Percentiles rank a stretch among this genome's conserved stretches.
These are phyloP conservation scores for Buathra laborator DNA, from an alignment of 2,888 invertebrate species.

Conservation along the genomic window DNA sequence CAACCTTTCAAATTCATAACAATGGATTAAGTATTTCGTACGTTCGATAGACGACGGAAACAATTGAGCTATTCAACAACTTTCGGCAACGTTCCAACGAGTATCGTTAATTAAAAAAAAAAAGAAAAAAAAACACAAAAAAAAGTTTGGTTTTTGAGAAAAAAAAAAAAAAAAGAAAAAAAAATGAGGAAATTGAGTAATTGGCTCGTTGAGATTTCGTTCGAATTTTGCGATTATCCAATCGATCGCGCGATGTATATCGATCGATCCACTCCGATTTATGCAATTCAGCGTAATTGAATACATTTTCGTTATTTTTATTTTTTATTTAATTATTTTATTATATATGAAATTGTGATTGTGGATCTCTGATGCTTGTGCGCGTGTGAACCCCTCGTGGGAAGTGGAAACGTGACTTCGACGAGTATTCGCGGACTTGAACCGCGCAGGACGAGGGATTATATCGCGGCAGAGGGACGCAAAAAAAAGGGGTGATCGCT, in stretches of 20 bases:
- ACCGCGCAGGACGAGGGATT: constrained; percentile 45
- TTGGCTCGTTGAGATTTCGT: neutral
- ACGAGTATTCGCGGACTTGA: constrained; percentile 24
- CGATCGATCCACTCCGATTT: neutral
- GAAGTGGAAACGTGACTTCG: constrained; percentile 69
- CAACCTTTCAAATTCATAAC: constrained; percentile 2
- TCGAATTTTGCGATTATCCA: neutral
- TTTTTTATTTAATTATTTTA: constrained; percentile 18
- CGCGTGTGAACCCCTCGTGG: constrained; percentile 57
- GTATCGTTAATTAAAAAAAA: neutral
- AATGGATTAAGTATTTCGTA: neutral
- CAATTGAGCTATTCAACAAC: neutral
- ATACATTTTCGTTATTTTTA: neutral
- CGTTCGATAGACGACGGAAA: neutral
- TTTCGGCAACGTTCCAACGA: neutral
- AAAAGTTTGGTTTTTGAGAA: neutral
- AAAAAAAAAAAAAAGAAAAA: neutral
- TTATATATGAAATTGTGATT: constrained; percentile 36
- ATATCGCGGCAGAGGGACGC: constrained; percentile 31
- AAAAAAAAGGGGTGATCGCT: constrained; percentile 38
- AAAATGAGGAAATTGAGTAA: constrained; percentile 10
- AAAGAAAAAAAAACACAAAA: neutral
- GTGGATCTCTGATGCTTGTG: constrained; percentile 62
- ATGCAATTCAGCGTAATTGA: neutral
- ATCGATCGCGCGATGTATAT: neutral